Evolutionary conservation across 2,797 vertebrate species (phyloP).

Genomic region (Epinephelus awoara): DNA sequence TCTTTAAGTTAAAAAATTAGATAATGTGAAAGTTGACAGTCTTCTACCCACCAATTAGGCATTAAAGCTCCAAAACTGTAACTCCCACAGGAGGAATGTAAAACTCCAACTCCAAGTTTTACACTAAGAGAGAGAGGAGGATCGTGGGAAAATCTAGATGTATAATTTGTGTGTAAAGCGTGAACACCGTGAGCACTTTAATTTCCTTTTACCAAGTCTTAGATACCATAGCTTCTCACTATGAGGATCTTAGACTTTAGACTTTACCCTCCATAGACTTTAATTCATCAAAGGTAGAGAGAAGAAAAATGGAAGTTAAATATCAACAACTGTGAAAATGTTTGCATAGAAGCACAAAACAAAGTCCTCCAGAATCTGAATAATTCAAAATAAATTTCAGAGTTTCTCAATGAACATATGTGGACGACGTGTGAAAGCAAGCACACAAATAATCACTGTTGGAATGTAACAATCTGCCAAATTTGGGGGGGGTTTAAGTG

Average conservation of each 20-base stretch:
- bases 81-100: not conserved
- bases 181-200: not conserved
- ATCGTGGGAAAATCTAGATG: slow-evolving; percentile 1
- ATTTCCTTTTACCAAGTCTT: not conserved
- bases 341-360: not conserved
- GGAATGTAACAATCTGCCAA: slow-evolving; percentile 21
- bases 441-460: not conserved
- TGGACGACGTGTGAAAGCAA: not conserved
- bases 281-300: not conserved
- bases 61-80: slow-evolving; percentile 2
- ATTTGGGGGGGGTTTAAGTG: not conserved
- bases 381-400: not conserved
- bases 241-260: not conserved
- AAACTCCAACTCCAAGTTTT: not conserved
- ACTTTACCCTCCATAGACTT: not conserved
- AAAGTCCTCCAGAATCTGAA: not conserved
- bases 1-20: not conserved
- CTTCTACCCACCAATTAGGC: slow-evolving; percentile 7
- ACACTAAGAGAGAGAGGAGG: not conserved
- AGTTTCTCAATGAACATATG: not conserved
- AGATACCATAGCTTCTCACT: not conserved
- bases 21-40: slow-evolving; percentile 11
- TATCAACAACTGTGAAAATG: not conserved
- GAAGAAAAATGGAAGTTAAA: not conserved
- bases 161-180: slow-evolving; percentile 1